Percentiles rank a stretch among this genome's conserved stretches.
phyloP scores from a whole-genome alignment of 2,888 invertebrate genomes.

The Alitta virens region DNA sequence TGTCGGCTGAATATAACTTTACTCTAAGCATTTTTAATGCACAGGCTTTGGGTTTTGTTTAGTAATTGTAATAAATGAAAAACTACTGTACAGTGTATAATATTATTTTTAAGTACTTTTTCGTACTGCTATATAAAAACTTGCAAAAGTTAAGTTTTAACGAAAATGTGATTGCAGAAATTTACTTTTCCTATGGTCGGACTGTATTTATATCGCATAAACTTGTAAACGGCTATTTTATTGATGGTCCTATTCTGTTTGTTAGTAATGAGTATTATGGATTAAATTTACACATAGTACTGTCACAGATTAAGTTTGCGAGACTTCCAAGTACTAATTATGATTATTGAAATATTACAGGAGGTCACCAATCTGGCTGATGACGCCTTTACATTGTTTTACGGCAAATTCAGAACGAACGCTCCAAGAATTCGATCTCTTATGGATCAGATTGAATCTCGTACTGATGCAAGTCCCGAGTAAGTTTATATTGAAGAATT shows the following conservation, averaged over 20 bases:
- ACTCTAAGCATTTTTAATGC: too few species aligned
- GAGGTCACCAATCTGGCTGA: conserved; percentile 50
- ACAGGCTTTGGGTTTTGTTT: too few species aligned
- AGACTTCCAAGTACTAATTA: not conserved
- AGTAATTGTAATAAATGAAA: not conserved
- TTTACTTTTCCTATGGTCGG: too few species aligned
- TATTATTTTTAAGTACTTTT: not conserved
- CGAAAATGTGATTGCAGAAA: too few species aligned
- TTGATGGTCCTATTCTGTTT: too few species aligned
- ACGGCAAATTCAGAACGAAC: conserved; percentile 93
- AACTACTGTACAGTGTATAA: not conserved
- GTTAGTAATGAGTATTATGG: too few species aligned
- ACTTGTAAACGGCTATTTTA: too few species aligned
- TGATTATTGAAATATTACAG: conserved; percentile 28
- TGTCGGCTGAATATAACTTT: too few species aligned
- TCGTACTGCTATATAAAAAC: not conserved
- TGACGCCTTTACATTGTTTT: conserved; percentile 73
- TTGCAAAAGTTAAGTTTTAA: too few species aligned
- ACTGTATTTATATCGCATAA: too few species aligned
- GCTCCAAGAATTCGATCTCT: conserved; percentile 80
- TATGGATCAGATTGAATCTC: conserved; percentile 77
- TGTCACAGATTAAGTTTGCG: too few species aligned
- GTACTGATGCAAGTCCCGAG: conserved; percentile 74
- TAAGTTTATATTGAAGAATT: conserved; percentile 60
- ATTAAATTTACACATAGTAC: too few species aligned